Base-by-base conservation (phyloP, 2,113 vertebrate species). In the Origma solitaria region DNA sequence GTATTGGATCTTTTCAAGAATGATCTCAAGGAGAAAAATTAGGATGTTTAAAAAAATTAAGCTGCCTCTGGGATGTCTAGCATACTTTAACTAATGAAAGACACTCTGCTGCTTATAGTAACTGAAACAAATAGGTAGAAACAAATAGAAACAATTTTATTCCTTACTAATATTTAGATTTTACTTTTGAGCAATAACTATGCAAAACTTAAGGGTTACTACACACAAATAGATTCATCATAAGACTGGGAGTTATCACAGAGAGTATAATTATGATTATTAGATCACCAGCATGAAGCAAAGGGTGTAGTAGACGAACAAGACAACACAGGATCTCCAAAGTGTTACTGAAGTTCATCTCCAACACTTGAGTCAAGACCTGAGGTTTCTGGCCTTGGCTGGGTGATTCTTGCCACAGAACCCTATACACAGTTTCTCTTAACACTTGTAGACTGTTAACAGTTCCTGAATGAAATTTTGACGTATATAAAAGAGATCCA, bases 221-320 rank as follows among this genome's bases (percentile, higher is more conserved):
- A 40, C 44, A 90, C 38, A 80, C 50, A 85, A 76, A 90, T 31
- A 77, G 49, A 62, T 90, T 90, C 62, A 81, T 94, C 86, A 44
- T 69, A 81, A 90, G 82, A 77, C 73, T 73, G 24, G 27, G 68
- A 90, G 58, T 90, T 93, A 93, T 92, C 95, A 88, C 7, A 5
- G 64, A 50, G 54, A 88, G 54, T 70, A 23, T 93, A 94, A 95
- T 94, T 90, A 83, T 38, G 45, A 83, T 88, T 69, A 86, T 82
- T 88, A 82, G 88, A 86, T 72, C 37, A 44, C 65, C 40, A 53
- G 40, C 68, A 61, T 15, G 40, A 70, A 94, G 78, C 38, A 80
- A 94, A 95, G 64, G 82, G 58, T 90, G 54, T 70, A 64, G 62
- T 0, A 90, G 61, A 62, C 0, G 0, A 86, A 88, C 69, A 78